Evolutionary conservation across 2,888 invertebrate species (phyloP).

Genomic region (Nemapogon koenigi): DNA sequence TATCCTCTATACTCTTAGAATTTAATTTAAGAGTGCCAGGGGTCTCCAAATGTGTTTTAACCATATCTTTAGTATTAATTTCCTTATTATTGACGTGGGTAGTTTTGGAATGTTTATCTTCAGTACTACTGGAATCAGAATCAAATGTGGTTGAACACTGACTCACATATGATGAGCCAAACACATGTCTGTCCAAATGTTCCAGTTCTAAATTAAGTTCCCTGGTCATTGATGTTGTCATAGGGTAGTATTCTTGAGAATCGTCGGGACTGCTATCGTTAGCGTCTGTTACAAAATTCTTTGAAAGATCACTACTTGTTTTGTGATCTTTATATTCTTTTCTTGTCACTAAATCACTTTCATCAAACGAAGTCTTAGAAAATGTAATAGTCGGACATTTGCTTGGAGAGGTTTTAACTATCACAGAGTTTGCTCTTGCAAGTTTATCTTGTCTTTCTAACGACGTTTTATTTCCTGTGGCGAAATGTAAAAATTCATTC

Average conservation of each 20-base stretch:
- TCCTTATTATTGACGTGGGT: conserved; percentile 28
- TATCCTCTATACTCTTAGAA: conserved; percentile 68
- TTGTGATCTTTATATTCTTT: conserved; percentile 27
- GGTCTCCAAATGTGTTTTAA: conserved; percentile 24
- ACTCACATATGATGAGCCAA: conserved; percentile 63
- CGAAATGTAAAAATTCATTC: conserved; percentile 84
- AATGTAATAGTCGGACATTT: conserved; percentile 42
- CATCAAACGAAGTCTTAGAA: conserved; percentile 40
- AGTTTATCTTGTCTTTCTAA: conserved; percentile 31
- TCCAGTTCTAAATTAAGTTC: conserved; percentile 83
- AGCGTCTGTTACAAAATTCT: conserved; percentile 32
- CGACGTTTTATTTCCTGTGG: conserved; percentile 66
- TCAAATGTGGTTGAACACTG: conserved; percentile 44
- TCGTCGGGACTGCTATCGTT: conserved; percentile 76
- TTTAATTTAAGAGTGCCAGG: conserved; percentile 37
- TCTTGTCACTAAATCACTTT: conserved; percentile 27
- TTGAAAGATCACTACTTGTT: conserved; percentile 27
- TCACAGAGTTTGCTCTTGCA: conserved; percentile 39
- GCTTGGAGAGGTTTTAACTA: conserved; percentile 33
- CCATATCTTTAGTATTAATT: conserved; percentile 24
- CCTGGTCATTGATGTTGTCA: conserved; percentile 87
- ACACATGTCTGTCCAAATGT: conserved; percentile 84
- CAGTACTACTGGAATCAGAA: conserved; percentile 50
- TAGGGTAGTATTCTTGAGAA: conserved; percentile 83
- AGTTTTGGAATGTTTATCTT: conserved; percentile 36